These are phyloP conservation scores for cattle (Bos taurus) DNA, from an alignment of 2,113 vertebrate genomes.

Conservation along the genomic window ARS-UCD2.0 NC_037340.1:58388001-58388500, in stretches of 20 bases:
- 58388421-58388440: not conserved
- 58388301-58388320: not conserved
- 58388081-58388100: no score
- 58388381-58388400: not conserved
- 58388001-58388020: not conserved
- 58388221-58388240: accelerated
- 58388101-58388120: not conserved
- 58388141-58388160: not conserved
- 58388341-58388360: not conserved
- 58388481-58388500: not conserved
- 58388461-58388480: not conserved
- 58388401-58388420: not conserved
- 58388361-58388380: accelerated
- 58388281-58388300: not conserved
- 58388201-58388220: not conserved
- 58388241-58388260: not conserved
- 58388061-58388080: accelerated
- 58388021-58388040: not conserved
- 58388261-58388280: not conserved
- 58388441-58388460: not conserved
- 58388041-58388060: no score
- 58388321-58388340: accelerated
- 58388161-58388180: no score
- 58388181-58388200: not conserved
- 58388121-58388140: not conserved